A percentile compares a stretch with the other conserved stretches of the same genome.
Evolutionary conservation across 1,140 invertebrate species (phyloP).

Genomic region (Brachionus sp.): DNA sequence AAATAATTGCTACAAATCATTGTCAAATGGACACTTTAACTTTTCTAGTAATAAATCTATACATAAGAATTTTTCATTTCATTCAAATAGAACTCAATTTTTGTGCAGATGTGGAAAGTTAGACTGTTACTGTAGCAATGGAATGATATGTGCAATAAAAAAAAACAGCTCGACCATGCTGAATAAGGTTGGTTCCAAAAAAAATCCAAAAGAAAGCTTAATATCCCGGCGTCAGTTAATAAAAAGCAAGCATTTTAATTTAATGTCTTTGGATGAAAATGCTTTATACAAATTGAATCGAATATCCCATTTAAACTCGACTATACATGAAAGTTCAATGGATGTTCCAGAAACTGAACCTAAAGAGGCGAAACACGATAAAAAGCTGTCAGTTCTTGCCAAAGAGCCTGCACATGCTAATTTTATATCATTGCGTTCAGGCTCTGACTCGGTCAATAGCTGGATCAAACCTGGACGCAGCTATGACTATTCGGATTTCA

Average conservation of each 20-base stretch:
- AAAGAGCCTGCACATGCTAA: not conserved
- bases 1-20: not conserved
- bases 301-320: slow-evolving; percentile 7
- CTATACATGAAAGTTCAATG: slow-evolving; percentile 33
- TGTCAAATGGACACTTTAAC: not conserved
- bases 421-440: slow-evolving; percentile 23
- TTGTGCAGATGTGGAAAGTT: not conserved
- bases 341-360: not conserved
- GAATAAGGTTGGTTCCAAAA: not conserved
- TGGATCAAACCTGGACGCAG: slow-evolving; percentile 30
- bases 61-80: slow-evolving; percentile 6
- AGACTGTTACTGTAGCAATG: not conserved
- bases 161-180: not conserved
- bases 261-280: slow-evolving; percentile 44
- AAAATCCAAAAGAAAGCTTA: not conserved
- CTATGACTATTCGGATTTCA: slow-evolving; percentile 1
- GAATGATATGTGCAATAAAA: not conserved
- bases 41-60: not conserved
- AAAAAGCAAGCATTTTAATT: slow-evolving; percentile 28
- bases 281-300: slow-evolving; percentile 10
- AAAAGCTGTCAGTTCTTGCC: not conserved
- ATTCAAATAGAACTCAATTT: not conserved
- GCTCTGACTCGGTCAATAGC: slow-evolving; percentile 34
- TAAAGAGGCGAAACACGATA: not conserved
- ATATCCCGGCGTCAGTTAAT: not conserved